Evolutionary conservation across 2,888 invertebrate genomes (phyloP).

Genomic region (Heliconius ismenius): DNA sequence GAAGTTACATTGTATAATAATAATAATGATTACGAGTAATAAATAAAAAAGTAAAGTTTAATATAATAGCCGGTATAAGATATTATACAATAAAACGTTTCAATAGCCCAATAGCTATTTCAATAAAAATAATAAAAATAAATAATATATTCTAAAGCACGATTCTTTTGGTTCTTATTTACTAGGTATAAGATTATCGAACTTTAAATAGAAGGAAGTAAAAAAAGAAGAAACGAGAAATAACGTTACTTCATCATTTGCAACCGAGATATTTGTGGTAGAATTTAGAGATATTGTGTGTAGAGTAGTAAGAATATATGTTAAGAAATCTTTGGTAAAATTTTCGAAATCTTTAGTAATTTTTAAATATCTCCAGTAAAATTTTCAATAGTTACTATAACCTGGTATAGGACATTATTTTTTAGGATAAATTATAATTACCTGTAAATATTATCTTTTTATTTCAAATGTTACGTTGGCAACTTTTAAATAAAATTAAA

Average conservation of each 20-base stretch:
- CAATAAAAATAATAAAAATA: conserved; percentile 21
- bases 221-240: background rate
- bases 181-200: background rate
- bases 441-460: background rate
- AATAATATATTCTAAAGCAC: background rate
- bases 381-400: no score
- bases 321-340: background rate
- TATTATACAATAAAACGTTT: conserved; percentile 43
- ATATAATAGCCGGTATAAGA: conserved; percentile 24
- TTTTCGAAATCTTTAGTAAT: no score
- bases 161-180: background rate
- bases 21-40: conserved; percentile 25
- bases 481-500: background rate
- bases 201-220: background rate
- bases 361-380: no score
- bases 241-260: background rate
- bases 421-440: background rate
- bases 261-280: background rate
- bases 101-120: conserved; percentile 26
- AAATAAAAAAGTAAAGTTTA: conserved; percentile 20
- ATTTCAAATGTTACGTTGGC: background rate
- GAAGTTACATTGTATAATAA: conserved; percentile 35
- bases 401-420: no score
- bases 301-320: background rate
- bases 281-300: background rate